Base-by-base conservation (phyloP, 2,888 invertebrate species). In the Troides helena region DNA sequence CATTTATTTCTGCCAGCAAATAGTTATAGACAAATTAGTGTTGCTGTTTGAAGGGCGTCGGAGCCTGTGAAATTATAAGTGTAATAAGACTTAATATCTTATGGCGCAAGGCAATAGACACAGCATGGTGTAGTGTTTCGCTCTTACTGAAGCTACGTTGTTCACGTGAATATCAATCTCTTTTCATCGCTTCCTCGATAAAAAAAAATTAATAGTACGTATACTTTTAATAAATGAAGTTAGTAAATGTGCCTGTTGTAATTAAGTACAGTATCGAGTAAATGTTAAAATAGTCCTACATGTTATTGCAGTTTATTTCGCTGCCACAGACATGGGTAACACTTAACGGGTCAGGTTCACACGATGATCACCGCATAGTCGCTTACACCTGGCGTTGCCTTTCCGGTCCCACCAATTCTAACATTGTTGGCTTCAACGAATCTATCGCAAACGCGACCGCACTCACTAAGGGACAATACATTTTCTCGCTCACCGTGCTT, bases 361-460 rank as follows among this genome's bases (percentile, higher is more conserved):
- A 93, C 75, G 98, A 98, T 86, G 98, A 98, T 85, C 95, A 96
- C 80, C 95, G 95, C 79, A 97, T 98, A 74, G 95, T 95, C 36
- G 94, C 94, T 53, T 98, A 95, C 93, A 94, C 94, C 17, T 99
- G 99, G 99, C 95, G 95, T 76, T 96, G 97, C 83, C 86, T 96
- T 10, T 95, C 93, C 73, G 95, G 95, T 1, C 95, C 96, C 12
- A 94, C 94, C 76, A 94, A 93, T 78, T 94, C 95, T 59, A 88
- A 77, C 78, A 86, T 92, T 64, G 57, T 89, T 58, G 87, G 93
- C 77, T 91, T 90, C 72, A 95, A 95, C 83, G 93, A 94, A 79
- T 94, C 95, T 0, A 85, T 94, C 66, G 96, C 96, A 14, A 97
- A 97, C 85, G 96, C 96, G 0, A 97, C 97, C 0, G 94, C 94